Base-by-base conservation (phyloP, 1,140 invertebrate genomes). In the Holotrichia oblita region DNA sequence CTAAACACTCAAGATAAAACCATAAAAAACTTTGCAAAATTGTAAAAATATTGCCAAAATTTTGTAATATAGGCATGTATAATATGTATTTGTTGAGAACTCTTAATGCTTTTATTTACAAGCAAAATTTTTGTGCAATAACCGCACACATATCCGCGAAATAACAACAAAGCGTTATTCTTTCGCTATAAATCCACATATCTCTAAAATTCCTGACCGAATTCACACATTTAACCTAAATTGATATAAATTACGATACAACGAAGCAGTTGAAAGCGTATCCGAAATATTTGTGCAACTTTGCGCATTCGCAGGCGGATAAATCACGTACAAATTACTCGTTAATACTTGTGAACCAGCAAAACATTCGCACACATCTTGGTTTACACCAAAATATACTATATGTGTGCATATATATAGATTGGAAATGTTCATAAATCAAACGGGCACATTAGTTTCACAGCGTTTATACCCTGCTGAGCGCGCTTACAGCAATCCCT, bases 151-250 rank as follows among this genome's bases (percentile, higher is more conserved):
- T 34, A 2, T 34, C 27, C 27, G 27, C 27, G 4, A 34, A 34
- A 34, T 34, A 34, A 34, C 1, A 34, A n/a, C 7, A 84, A 77
- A 1, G 87, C 86, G 79, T 87, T 87, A n/a, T 88, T 82, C 44
- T 85, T 85, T 55, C 9, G 9, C 48, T 55, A n/a, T 55, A 55
- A 55, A 55, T 55, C 14, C 48, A 12, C 9, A 55, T 55, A n/a
- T 55, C 17, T 17, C 48, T 55, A 55, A 55, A 55, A 55, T n/a
- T n/a, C 14, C 48, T 14, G 14, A 14, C 14, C 48, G 14, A n/a
- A 55, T 17, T n/a, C 6, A 17, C 14, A 55, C 14, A 55, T 55
- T 55, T 55, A 55, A 55, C 48, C 48, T 17, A 55, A 55, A 55
- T 55, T 55, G 48, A 55, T 55, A 55, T 55, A 55, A 55, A 55